A percentile compares a stretch with the other conserved stretches of the same genome.
Conservation (phyloP, 2,113 vertebrate genomes). For the Odontesthes bonariensis region DNA sequence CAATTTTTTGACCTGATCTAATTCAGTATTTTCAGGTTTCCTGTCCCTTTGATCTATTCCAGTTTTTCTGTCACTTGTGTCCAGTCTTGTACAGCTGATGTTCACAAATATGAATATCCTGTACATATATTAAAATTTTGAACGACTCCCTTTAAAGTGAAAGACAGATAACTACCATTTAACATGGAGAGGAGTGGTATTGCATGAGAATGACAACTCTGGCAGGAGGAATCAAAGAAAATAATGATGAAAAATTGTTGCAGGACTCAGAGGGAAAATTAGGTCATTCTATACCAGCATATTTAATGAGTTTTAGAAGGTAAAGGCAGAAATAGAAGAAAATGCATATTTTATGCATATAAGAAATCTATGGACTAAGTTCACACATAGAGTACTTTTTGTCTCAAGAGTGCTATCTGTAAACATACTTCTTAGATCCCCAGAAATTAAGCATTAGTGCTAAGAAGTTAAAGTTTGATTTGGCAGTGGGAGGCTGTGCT, state of each 20-base stretch:
- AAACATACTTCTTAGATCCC: conserved; percentile 1
- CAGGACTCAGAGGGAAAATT: conserved; percentile 46
- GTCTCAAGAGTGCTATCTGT: conserved; percentile 1
- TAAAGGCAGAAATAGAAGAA: neutral
- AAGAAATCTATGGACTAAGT: neutral
- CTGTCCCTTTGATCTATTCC: conserved; percentile 1
- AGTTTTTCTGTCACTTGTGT: neutral
- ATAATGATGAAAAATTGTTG: conserved; percentile 47
- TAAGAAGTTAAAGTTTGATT: neutral
- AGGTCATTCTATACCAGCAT: conserved; percentile 28
- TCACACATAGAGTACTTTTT: neutral
- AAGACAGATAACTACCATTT: conserved; percentile 25
- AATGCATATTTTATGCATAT: conserved; percentile 1
- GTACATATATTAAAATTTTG: conserved; percentile 19
- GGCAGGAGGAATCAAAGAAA: conserved; percentile 49
- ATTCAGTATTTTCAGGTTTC: neutral
- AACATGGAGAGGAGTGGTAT: conserved; percentile 13
- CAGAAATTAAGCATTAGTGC: conserved; percentile 11
- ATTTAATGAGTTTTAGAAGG: conserved; percentile 9
- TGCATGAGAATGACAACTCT: conserved; percentile 30
- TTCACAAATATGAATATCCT: conserved; percentile 2
- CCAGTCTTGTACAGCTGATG: neutral
- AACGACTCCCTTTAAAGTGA: conserved; percentile 19
- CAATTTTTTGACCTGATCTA: no score
- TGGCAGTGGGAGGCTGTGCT: neutral